These are phyloP conservation scores for Fistularia tabacaria DNA, from an alignment of 2,797 vertebrate genomes.

Conservation along the genomic window DNA sequence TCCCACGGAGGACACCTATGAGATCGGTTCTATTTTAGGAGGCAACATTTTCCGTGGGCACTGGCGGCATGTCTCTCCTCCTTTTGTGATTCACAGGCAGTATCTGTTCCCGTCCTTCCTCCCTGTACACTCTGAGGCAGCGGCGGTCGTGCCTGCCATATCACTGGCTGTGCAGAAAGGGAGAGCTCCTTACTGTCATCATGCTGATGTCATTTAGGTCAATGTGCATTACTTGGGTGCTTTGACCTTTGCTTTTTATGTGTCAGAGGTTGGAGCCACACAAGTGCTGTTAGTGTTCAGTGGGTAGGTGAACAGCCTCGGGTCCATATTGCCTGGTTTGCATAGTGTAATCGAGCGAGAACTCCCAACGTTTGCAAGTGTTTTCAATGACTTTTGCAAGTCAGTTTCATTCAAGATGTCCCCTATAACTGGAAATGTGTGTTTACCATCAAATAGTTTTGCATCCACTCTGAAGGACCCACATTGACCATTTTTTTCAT, in stretches of 20 bases:
- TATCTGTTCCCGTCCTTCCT: slow-evolving; percentile 65
- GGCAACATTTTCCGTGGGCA: slow-evolving; percentile 72
- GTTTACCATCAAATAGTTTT: too few species aligned
- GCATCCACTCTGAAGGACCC: too few species aligned
- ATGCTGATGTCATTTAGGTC: slow-evolving; percentile 68
- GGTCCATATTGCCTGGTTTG: slow-evolving; percentile 17
- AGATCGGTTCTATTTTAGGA: slow-evolving; percentile 72
- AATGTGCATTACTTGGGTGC: slow-evolving; percentile 50
- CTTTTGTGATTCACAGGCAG: slow-evolving; percentile 71
- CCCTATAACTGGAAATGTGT: too few species aligned
- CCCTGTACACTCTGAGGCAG: slow-evolving; percentile 62
- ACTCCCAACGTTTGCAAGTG: too few species aligned
- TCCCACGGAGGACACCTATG: slow-evolving; percentile 60
- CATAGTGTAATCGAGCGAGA: neutral
- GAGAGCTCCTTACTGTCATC: slow-evolving; percentile 56
- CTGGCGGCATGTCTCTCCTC: slow-evolving; percentile 62
- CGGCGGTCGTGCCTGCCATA: slow-evolving; percentile 58
- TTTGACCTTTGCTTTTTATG: slow-evolving; percentile 64
- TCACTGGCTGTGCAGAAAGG: slow-evolving; percentile 59
- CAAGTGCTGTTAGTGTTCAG: slow-evolving; percentile 38
- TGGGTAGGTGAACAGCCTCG: slow-evolving; percentile 37
- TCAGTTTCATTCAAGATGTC: too few species aligned
- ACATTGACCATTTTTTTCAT: too few species aligned
- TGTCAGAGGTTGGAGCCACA: slow-evolving; percentile 38
- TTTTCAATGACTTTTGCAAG: too few species aligned